phyloP scores from a whole-genome alignment of 2,888 invertebrate genomes.

The Sthenelais limicola region DNA sequence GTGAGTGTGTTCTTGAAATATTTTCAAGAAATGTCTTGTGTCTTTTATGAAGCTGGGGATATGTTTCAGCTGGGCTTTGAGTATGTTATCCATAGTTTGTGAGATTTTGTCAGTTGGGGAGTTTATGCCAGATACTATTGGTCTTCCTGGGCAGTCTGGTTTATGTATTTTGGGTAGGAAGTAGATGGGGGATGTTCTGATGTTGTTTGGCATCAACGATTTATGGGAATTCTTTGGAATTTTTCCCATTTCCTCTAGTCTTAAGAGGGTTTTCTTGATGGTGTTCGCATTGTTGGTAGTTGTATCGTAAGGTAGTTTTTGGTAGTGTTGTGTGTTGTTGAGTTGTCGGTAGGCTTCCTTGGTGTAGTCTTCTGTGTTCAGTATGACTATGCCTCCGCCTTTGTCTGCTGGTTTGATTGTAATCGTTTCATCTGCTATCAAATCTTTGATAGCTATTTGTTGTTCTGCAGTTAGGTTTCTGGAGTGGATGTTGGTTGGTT shows the following conservation, averaged over 20 bases:
- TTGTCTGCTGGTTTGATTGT: slow-evolving; percentile 10
- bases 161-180: slow-evolving; percentile 6
- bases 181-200: not conserved
- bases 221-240: not conserved
- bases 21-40: slow-evolving; percentile 3
- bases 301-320: not conserved
- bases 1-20: too few relatives aligned
- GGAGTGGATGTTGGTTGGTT: not conserved
- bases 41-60: not conserved
- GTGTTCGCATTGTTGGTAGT: not conserved
- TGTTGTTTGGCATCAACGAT: not conserved
- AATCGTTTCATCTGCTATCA: not conserved
- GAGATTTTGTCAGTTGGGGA: not conserved
- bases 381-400: slow-evolving; percentile 10
- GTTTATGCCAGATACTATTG: not conserved
- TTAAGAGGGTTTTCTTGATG: not conserved
- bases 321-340: not conserved
- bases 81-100: not conserved
- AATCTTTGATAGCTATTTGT: not conserved
- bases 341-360: not conserved
- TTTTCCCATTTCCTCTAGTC: not conserved
- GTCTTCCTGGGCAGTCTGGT: not conserved
- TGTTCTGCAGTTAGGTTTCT: not conserved
- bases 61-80: not conserved
- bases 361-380: slow-evolving; percentile 5